Base-by-base conservation (phyloP, 2,797 vertebrate species). In the Emys orbicularis region DNA sequence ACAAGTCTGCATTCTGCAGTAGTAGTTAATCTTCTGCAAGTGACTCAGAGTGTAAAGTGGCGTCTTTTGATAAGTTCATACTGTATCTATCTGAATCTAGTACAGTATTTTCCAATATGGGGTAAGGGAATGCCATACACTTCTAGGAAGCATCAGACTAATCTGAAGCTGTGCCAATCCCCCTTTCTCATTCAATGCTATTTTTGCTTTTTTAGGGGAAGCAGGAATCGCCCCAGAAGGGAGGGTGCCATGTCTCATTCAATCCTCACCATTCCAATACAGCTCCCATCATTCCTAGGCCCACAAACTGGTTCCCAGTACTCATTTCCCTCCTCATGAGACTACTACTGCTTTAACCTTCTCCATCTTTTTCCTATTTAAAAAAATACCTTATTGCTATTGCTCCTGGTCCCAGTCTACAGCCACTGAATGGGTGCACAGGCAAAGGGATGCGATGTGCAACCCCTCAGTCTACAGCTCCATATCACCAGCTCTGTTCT, bases 401-500 rank as follows among this genome's bases (percentile, higher is more conserved):
- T 90, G 6, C 6, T 90, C 29, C 44, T 81, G 21, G 47, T 89
- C 54, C 74, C 29, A 50, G 72, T 52, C 34, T 56, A 56, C 79
- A 79, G 65, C 56, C 86, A 92, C 79, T 86, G 87, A 90, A 90
- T 87, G n/a, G 16, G 34, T 89, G 65, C 65, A 37, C 19, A 68
- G 27, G 41, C 23, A 47, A 76, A 76, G 27, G 25, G 74, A 47
- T 47, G 72, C 11, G 16, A 74, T 25, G 5, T 41, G 41, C 23
- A 76, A 21, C 19, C 21, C 68, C 21, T 21, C 74, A 77, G 16
- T 76, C 68, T 86, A 76, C 34, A 49, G 52, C 81, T 95, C 79
- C 79, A 27, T 15, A n/a, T 82, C 81, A 56, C 84, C 88, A 68
- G 81, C 84, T 95, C 81, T 79, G 91, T 94, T 91, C 93, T 68